Evolutionary conservation across 2,113 vertebrate genomes (phyloP).

Genomic region (Trichechus manatus): DNA sequence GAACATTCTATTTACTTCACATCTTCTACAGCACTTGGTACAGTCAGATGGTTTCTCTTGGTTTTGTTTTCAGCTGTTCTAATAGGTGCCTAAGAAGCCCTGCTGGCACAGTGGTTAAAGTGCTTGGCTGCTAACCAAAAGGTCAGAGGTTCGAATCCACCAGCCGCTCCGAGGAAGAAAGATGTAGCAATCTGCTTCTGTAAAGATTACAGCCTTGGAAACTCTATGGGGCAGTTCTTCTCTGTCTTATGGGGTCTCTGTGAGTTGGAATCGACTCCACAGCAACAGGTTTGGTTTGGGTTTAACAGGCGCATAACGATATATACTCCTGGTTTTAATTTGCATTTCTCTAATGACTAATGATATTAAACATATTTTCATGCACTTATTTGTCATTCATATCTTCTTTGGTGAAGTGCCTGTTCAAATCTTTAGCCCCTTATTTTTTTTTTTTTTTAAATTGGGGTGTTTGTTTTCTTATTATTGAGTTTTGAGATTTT

Average conservation of each 20-base stretch:
- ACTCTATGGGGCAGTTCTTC: too few relatives aligned
- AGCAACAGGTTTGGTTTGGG: too few relatives aligned
- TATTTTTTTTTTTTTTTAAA: background rate
- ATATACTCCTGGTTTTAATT: background rate
- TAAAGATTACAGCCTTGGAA: too few relatives aligned
- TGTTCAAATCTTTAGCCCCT: background rate
- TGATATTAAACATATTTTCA: background rate
- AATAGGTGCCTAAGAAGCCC: background rate
- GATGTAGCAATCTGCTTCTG: too few relatives aligned
- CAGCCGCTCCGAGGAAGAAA: too few relatives aligned
- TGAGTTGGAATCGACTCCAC: too few relatives aligned
- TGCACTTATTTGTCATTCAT: background rate
- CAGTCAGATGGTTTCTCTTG: background rate
- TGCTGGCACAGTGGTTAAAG: too few relatives aligned
- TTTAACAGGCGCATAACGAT: background rate
- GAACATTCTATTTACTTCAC: background rate
- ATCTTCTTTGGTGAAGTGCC: background rate
- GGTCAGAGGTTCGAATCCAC: too few relatives aligned
- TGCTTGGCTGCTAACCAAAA: too few relatives aligned
- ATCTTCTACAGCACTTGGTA: background rate
- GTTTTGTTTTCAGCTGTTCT: background rate
- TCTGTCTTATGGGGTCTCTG: too few relatives aligned
- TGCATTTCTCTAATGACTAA: background rate
- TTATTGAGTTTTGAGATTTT: background rate
- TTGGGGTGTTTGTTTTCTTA: background rate